phyloP scores from a whole-genome alignment of 2,113 vertebrate species.

The Bos indicus region DNA sequence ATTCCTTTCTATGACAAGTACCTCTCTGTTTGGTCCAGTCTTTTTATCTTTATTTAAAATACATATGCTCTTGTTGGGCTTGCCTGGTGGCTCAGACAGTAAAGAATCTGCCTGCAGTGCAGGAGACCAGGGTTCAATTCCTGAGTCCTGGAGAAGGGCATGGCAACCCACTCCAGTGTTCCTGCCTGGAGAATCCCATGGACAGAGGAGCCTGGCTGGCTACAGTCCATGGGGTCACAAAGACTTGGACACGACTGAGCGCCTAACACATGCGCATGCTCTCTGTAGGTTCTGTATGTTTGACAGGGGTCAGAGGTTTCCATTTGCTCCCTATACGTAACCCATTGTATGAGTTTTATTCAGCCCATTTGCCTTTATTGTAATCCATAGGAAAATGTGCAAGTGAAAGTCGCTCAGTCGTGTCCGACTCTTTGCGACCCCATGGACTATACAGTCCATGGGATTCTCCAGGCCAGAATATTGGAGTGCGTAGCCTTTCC shows the following conservation, averaged over 20 bases:
- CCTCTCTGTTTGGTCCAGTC: background rate
- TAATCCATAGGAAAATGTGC: background rate
- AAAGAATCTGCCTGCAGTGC: background rate
- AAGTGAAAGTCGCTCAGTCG: background rate
- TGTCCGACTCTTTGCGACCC: accelerated
- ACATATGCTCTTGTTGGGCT: background rate
- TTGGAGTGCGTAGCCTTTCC: background rate
- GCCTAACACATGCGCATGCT: too few species aligned
- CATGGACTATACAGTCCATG: background rate
- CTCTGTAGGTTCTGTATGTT: background rate
- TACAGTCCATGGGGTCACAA: accelerated
- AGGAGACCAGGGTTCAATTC: background rate
- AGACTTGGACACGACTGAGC: accelerated
- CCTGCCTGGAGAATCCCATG: background rate
- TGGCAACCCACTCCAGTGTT: background rate
- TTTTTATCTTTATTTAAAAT: background rate
- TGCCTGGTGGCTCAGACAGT: background rate
- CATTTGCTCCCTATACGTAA: background rate
- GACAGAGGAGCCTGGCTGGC: background rate
- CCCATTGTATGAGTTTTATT: background rate
- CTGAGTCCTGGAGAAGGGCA: background rate
- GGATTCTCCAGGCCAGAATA: background rate
- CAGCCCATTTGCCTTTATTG: background rate
- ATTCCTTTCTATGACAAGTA: background rate
- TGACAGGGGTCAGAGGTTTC: background rate